Conservation (phyloP, 2,888 invertebrate species). For the Oscheius sp. region DNA sequence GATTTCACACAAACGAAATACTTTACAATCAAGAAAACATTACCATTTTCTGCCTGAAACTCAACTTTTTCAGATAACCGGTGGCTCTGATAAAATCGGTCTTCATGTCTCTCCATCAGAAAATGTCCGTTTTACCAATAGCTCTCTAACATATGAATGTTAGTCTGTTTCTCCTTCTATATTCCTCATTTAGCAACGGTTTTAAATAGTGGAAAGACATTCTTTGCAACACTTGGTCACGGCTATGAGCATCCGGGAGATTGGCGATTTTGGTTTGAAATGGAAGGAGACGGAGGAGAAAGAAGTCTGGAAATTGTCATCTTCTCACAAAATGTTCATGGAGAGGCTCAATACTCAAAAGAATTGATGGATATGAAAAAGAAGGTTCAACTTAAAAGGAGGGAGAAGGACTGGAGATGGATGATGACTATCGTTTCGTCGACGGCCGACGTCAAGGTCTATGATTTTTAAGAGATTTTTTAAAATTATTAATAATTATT, state of each 20-base stretch:
- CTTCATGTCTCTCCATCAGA: slow-evolving; percentile 67
- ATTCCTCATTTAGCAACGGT: slow-evolving; percentile 16
- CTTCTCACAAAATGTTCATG: slow-evolving; percentile 67
- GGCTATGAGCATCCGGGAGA: slow-evolving; percentile 60
- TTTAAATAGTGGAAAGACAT: slow-evolving; percentile 42
- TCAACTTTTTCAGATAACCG: slow-evolving; percentile 42
- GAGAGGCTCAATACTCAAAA: slow-evolving; percentile 28
- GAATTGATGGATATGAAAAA: slow-evolving; percentile 1
- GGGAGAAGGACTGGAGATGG: slow-evolving; percentile 15
- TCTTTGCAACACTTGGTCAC: slow-evolving; percentile 67
- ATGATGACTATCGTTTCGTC: slow-evolving; percentile 12
- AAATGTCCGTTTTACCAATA: slow-evolving; percentile 55
- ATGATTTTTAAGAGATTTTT: background rate
- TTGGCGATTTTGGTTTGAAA: slow-evolving; percentile 62
- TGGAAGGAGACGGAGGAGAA: slow-evolving; percentile 43
- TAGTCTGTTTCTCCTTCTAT: background rate
- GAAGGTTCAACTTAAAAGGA: slow-evolving; percentile 2
- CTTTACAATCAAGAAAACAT: background rate
- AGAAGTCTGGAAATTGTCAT: slow-evolving; percentile 62
- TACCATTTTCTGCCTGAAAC: background rate
- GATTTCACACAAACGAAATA: no score
- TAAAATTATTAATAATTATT: no score
- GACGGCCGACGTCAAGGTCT: slow-evolving; percentile 13
- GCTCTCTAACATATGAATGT: slow-evolving; percentile 40
- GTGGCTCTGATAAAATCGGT: slow-evolving; percentile 66